Evolutionary conservation across 2,888 invertebrate genomes (phyloP).

Genomic region (Craniophora ligustri): DNA sequence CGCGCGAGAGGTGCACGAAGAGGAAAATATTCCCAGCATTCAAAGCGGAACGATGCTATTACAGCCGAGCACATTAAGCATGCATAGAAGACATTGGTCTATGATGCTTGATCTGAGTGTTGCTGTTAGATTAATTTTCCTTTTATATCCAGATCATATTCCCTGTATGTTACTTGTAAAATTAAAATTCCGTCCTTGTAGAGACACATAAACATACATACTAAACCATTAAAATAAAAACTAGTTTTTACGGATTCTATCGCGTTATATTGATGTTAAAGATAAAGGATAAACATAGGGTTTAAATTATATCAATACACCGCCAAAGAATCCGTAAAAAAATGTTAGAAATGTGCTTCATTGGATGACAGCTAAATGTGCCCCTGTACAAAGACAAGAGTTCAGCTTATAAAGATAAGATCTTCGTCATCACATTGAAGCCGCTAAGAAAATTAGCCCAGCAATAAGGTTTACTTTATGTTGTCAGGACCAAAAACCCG

Average conservation of each 20-base stretch:
- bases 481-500: constrained; percentile 78
- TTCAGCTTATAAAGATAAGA: not conserved
- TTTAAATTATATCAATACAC: too few relatives aligned
- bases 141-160: not conserved
- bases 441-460: not conserved
- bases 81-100: constrained; percentile 70
- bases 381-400: not conserved
- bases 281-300: too few relatives aligned
- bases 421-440: not conserved
- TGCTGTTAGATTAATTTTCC: constrained; percentile 58
- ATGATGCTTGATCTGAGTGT: constrained; percentile 68
- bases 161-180: too few relatives aligned
- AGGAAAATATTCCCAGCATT: constrained; percentile 56
- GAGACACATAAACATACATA: too few relatives aligned
- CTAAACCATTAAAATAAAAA: too few relatives aligned
- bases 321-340: too few relatives aligned
- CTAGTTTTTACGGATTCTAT: too few relatives aligned
- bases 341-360: too few relatives aligned
- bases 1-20: constrained; percentile 72
- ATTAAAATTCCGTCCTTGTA: too few relatives aligned
- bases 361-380: too few relatives aligned
- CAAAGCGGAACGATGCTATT: constrained; percentile 56
- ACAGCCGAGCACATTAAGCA: constrained; percentile 70
- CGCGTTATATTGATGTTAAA: too few relatives aligned
- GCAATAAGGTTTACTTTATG: not conserved